Conservation (phyloP, 92 coral and sea anemone species). For the Blastomussa wellsi region DNA sequence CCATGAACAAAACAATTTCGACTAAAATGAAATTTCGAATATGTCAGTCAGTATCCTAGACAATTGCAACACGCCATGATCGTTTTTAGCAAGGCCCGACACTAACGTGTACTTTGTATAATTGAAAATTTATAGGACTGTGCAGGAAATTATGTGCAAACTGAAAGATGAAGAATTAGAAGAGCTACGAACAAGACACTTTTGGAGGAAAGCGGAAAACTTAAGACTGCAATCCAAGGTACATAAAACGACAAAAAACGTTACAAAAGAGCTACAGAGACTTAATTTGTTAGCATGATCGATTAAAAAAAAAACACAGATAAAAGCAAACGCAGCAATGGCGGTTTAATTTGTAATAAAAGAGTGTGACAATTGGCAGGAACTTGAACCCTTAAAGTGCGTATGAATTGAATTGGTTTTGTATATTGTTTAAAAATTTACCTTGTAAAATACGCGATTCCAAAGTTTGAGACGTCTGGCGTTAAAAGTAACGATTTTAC, state of each 20-base stretch:
- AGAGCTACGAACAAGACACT: conserved; percentile 62
- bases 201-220: conserved; percentile 69
- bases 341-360: neutral
- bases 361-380: neutral
- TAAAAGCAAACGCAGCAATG: neutral
- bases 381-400: no score
- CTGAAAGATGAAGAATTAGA: conserved; percentile 55
- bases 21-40: no score
- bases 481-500: no score
- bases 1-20: no score
- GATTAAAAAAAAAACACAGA: neutral
- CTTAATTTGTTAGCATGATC: neutral
- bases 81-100: neutral
- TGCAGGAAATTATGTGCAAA: conserved; percentile 66
- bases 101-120: neutral
- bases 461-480: no score
- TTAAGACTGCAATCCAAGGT: conserved; percentile 46
- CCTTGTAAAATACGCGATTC: no score
- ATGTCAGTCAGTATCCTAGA: neutral
- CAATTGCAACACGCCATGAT: neutral
- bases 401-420: no score
- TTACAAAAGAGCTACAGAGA: neutral
- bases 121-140: conserved; percentile 48
- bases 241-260: neutral
- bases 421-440: no score